Evolutionary conservation across 37 sponge, comb jelly and placozoan species (phyloP).

Genomic region (Dysidea cf. avara): DNA sequence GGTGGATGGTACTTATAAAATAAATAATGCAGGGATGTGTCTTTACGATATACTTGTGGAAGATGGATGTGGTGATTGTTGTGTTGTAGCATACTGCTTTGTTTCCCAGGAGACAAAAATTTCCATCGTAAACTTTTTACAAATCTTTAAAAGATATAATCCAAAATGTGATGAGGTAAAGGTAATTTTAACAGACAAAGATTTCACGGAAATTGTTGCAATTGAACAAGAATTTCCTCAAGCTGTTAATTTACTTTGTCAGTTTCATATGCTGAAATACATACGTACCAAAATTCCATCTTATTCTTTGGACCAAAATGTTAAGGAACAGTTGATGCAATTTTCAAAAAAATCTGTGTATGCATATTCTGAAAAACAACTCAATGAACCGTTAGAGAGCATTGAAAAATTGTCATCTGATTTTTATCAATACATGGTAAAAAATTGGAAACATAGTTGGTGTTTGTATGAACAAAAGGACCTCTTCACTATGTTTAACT

Average conservation of each 20-base stretch:
- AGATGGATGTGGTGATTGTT: constrained; percentile 4
- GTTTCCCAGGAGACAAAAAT: background rate
- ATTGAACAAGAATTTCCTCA: constrained; percentile 3
- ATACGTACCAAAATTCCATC: background rate
- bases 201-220: constrained; percentile 10
- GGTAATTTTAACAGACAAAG: constrained; percentile 7
- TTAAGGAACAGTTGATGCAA: no score
- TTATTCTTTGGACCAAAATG: no score
- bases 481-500: no score
- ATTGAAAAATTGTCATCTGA: no score
- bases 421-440: no score
- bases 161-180: constrained; percentile 1
- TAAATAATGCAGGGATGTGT: constrained; percentile 4
- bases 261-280: constrained; percentile 15
- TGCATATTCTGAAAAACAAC: no score
- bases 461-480: no score
- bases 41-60: constrained; percentile 17
- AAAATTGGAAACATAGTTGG: no score
- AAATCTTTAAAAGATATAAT: constrained; percentile 8
- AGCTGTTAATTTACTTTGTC: constrained; percentile 2
- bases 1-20: constrained; percentile 4
- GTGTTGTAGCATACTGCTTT: constrained; percentile 17
- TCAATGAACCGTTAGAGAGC: no score
- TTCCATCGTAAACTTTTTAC: constrained; percentile 2
- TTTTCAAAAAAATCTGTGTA: no score